phyloP scores from a whole-genome alignment of 2,113 vertebrate species.

The Chaetura pelagica region DNA sequence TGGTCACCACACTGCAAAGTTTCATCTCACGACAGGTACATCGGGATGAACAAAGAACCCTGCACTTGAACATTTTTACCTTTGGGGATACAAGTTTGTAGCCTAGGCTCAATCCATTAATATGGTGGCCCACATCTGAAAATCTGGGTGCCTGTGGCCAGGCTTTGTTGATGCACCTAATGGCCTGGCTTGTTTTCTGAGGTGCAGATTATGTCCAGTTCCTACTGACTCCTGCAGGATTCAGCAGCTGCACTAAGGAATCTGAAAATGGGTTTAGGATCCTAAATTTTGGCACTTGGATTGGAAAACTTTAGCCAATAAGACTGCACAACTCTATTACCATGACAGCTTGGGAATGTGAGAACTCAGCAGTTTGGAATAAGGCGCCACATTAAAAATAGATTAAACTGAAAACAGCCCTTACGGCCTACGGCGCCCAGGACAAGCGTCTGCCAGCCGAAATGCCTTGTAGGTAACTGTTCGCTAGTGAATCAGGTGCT shows the following conservation, averaged over 20 bases:
- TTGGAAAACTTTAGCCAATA: constrained; percentile 12
- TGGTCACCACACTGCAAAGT: accelerated
- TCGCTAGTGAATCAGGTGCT: constrained; percentile 39
- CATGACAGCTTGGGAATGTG: constrained; percentile 20
- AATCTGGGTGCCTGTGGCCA: not conserved
- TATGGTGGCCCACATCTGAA: not conserved
- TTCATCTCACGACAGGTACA: not conserved
- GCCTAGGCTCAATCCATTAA: not conserved
- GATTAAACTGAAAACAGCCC: constrained; percentile 41
- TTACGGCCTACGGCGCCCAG: not conserved
- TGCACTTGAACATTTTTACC: not conserved
- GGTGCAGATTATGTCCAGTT: not conserved
- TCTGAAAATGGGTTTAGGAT: not conserved
- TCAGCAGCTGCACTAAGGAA: not conserved
- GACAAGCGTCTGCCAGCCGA: constrained; percentile 49
- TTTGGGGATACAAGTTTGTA: not conserved
- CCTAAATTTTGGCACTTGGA: not conserved
- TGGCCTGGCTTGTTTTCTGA: not conserved
- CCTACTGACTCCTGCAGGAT: not conserved
- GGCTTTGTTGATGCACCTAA: not conserved
- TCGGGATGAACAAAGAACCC: not conserved
- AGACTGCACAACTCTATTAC: not conserved
- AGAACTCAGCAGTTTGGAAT: constrained; percentile 26
- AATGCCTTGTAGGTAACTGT: constrained; percentile 35
- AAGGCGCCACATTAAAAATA: constrained; percentile 56